These are phyloP conservation scores for Reinhardtius hippoglossoides DNA, from an alignment of 2,113 vertebrate species.

Conservation along the genomic window DNA sequence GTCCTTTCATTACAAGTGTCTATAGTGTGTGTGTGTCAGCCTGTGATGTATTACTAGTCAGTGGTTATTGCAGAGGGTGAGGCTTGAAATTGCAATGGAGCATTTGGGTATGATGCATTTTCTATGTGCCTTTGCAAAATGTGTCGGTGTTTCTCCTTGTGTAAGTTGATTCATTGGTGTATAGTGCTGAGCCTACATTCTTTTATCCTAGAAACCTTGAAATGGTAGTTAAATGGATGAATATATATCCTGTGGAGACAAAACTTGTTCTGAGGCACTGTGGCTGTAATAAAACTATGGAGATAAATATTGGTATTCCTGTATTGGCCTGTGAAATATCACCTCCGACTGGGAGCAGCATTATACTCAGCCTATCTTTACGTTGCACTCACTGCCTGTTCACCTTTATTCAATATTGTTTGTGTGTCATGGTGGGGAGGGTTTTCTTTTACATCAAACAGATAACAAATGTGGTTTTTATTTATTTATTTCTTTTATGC, in stretches of 20 bases:
- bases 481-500: not conserved
- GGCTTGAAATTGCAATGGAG: not conserved
- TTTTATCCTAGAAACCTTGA: conserved; percentile 20
- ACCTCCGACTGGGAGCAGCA: not conserved
- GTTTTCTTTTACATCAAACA: not conserved
- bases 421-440: not conserved
- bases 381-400: not conserved
- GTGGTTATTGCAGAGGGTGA: not conserved
- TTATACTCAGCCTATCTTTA: not conserved
- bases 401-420: not conserved
- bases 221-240: conserved; percentile 27
- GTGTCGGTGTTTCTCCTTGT: conserved; percentile 2
- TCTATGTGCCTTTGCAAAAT: not conserved
- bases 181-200: not conserved
- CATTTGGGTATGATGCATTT: not conserved
- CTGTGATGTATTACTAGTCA: not conserved
- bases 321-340: conserved; percentile 16
- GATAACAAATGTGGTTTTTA: not conserved
- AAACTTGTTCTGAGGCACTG: not conserved
- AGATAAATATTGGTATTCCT: conserved; percentile 14
- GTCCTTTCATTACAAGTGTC: not conserved
- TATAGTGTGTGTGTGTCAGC: not conserved
- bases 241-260: not conserved
- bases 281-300: conserved; percentile 18
- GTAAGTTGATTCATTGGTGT: not conserved